Conservation (phyloP, 2,797 vertebrate genomes). For the Falco columbarius region DNA sequence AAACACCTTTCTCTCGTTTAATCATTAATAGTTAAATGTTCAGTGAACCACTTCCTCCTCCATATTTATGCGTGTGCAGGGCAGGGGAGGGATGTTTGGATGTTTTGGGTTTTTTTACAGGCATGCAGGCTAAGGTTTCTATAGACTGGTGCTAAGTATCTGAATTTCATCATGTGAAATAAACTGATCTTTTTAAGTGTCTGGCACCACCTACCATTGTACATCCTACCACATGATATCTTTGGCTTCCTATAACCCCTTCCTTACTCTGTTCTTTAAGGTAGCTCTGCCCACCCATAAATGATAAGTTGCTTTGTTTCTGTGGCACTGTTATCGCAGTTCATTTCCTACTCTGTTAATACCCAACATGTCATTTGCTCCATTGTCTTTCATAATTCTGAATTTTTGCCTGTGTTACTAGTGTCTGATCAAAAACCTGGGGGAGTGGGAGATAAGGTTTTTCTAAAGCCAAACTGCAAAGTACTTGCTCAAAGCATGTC, state of each 20-base stretch:
- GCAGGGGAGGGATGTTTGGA: background rate
- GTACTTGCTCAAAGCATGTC: background rate
- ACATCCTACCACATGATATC: background rate
- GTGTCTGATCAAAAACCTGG: background rate
- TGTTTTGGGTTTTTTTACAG: background rate
- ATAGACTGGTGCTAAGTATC: background rate
- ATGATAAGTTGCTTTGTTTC: background rate
- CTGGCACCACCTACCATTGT: background rate
- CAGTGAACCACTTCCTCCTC: background rate
- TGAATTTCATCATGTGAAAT: background rate
- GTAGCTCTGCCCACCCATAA: background rate
- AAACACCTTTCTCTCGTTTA: background rate
- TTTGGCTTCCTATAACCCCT: background rate
- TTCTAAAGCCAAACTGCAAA: background rate
- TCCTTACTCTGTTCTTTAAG: background rate
- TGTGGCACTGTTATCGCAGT: background rate
- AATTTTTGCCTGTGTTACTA: background rate
- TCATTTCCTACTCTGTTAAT: background rate
- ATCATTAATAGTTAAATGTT: background rate
- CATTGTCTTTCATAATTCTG: background rate
- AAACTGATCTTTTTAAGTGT: background rate
- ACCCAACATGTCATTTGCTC: background rate
- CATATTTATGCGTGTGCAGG: fast-evolving
- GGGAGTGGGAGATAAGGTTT: background rate
- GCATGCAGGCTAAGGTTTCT: background rate